Evolutionary conservation across 2,113 vertebrate species (phyloP), one percentile per base, ranked within the genome.

Genomic region (Gasterosteus aculeatus): DNA sequence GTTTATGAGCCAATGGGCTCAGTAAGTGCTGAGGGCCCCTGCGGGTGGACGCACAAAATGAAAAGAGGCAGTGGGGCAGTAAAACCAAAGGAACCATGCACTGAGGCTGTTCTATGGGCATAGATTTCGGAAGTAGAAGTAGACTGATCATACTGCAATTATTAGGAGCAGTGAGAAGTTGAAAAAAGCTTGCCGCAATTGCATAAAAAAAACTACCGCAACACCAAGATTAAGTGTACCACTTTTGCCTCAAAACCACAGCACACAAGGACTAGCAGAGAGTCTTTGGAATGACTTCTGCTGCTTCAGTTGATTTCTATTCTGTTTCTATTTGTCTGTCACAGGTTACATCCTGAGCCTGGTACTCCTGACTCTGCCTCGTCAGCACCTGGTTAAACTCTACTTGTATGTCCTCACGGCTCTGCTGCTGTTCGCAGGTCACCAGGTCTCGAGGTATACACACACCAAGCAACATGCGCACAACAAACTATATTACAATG

Each of bases 301-400:
- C 16, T 62, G 5, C 41, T 4, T 58, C 51, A 42, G 10, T 16
- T 53, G 11, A 22, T 67, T 51, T 39, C 22, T 61, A 33, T 26
- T 56, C 69, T 59, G 15, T 61, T 1, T 60, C 38, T 46, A 3
- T 22, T 31, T 44, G 61, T 56, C 65, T 68, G 39, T 53, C 35
- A 2, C 92, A 99, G 98, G 98, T 91, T 99, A 99, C 87, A 97
- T 99, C 87, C 88, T 99, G 87, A 99, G 98, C 91, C 92, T 99
- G 87, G 97, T 99, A 49, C 94, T 99, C 47, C 91, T 99, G 31
- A 99, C 98, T 70, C 94, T 99, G 87, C 98, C 98, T 75, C 95
- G 96, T 64, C 98, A 99, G 90, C 97, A 98, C 82, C 94, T 99
- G 80, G 96, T 98, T 89, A 96, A 97, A 85, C 97, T 99, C 79